Conservation (phyloP, 2,888 invertebrate species). For the Monochamus alternatus region DNA sequence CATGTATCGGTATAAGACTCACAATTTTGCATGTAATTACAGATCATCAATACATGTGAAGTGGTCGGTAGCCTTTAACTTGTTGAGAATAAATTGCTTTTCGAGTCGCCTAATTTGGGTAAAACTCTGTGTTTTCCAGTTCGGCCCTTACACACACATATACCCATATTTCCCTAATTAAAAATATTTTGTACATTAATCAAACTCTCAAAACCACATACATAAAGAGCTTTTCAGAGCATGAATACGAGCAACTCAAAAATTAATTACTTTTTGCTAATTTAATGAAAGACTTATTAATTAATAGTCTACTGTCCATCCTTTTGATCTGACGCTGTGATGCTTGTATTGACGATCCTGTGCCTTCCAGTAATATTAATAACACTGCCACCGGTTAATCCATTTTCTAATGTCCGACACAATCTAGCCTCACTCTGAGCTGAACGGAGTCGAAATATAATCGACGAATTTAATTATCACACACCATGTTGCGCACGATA, state of each 20-base stretch:
- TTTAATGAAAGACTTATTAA: constrained; percentile 36
- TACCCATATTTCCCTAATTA: constrained; percentile 24
- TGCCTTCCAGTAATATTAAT: constrained; percentile 27
- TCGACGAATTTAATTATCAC: constrained; percentile 47
- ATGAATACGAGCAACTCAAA: constrained; percentile 37
- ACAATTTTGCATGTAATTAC: background rate
- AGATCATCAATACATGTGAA: background rate
- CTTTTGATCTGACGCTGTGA: constrained; percentile 29
- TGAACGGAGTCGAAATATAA: constrained; percentile 46
- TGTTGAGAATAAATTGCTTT: background rate
- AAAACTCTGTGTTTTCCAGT: constrained; percentile 18
- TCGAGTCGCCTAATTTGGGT: constrained; percentile 15
- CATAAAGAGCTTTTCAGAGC: constrained; percentile 28
- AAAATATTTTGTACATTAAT: constrained; percentile 37
- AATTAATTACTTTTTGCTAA: constrained; percentile 37
- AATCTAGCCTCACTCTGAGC: constrained; percentile 21
- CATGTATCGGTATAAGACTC: too few relatives aligned
- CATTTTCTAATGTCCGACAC: constrained; percentile 24
- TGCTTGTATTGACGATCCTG: constrained; percentile 20
- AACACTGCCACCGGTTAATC: constrained; percentile 30
- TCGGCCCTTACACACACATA: background rate
- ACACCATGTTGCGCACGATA: constrained; percentile 44
- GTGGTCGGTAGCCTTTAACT: background rate
- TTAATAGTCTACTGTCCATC: constrained; percentile 36
- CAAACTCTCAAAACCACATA: constrained; percentile 36